Conservation (phyloP, 2,797 vertebrate genomes). For the Selene dorsalis region DNA sequence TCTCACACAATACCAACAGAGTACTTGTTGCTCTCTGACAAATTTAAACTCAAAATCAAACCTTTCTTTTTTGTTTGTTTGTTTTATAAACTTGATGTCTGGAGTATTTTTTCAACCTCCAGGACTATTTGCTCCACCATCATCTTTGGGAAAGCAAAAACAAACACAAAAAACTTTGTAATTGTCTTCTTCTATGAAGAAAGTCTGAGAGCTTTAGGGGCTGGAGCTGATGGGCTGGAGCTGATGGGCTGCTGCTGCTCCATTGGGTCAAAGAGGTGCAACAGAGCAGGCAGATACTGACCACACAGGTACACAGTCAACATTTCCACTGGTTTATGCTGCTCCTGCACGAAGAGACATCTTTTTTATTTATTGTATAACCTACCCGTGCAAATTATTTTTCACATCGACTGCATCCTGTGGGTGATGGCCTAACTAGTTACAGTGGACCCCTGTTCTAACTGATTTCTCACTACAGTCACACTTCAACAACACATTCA, state of each 20-base stretch:
- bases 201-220: conserved; percentile 28
- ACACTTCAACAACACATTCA: conserved; percentile 65
- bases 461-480: conserved; percentile 42
- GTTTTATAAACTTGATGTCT: neutral
- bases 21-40: neutral
- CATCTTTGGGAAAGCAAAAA: conserved; percentile 38
- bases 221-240: conserved; percentile 20
- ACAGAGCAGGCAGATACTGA: conserved; percentile 34
- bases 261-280: conserved; percentile 23
- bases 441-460: conserved; percentile 45
- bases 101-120: neutral
- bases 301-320: conserved; percentile 5
- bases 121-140: conserved; percentile 17
- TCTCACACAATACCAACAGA: neutral
- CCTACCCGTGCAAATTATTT: conserved; percentile 4
- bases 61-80: neutral
- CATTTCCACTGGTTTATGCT: conserved; percentile 19
- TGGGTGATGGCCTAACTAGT: conserved; percentile 33
- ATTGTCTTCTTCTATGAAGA: conserved; percentile 17
- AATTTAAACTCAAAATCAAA: conserved; percentile 12
- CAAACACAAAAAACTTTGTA: conserved; percentile 30
- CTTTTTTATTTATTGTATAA: conserved; percentile 19
- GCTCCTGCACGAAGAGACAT: neutral
- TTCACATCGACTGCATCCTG: conserved; percentile 29
- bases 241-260: conserved; percentile 38